phyloP scores from a whole-genome alignment of 2,888 invertebrate species.

The Bunonema sp. region DNA sequence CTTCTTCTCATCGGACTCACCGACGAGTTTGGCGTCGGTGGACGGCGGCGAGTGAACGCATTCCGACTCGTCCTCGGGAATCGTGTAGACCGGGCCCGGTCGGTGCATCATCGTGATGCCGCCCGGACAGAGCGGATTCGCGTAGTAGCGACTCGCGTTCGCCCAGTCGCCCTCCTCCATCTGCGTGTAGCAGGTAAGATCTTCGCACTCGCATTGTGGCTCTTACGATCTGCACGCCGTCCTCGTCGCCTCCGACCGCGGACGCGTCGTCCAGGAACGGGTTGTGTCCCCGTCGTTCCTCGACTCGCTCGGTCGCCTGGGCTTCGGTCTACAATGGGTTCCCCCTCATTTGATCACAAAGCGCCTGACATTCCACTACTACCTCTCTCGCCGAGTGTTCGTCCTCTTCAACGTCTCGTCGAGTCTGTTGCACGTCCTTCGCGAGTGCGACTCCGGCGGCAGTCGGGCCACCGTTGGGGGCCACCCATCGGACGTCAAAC shows the following conservation, averaged over 20 bases:
- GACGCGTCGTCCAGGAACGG: constrained; percentile 6
- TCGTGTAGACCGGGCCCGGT: constrained; percentile 44
- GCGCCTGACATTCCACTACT: too few species aligned
- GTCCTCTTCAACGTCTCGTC: too few species aligned
- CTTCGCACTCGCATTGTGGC: too few species aligned
- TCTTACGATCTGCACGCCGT: constrained; percentile 2
- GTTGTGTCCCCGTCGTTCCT: constrained; percentile 2
- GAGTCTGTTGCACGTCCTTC: too few species aligned
- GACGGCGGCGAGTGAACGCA: constrained; percentile 16
- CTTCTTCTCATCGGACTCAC: neutral
- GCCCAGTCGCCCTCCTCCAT: neutral
- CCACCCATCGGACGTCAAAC: constrained; percentile 42
- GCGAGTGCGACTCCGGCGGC: too few species aligned
- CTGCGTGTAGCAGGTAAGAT: neutral
- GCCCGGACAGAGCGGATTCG: neutral
- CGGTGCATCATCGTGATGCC: constrained; percentile 11
- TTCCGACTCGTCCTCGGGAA: constrained; percentile 41
- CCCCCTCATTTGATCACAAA: too few species aligned
- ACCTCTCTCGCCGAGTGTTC: too few species aligned
- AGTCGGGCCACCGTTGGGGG: constrained; percentile 5
- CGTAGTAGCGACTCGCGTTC: neutral
- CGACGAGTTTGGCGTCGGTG: constrained; percentile 1
- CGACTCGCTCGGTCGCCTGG: too few species aligned
- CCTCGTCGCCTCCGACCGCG: too few species aligned
- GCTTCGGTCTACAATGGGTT: too few species aligned